A percentile compares a stretch with the other conserved stretches of the same genome.
These are phyloP conservation scores for Geotrypetes seraphini DNA, from an alignment of 2,797 vertebrate genomes.

Conservation along the genomic window DNA sequence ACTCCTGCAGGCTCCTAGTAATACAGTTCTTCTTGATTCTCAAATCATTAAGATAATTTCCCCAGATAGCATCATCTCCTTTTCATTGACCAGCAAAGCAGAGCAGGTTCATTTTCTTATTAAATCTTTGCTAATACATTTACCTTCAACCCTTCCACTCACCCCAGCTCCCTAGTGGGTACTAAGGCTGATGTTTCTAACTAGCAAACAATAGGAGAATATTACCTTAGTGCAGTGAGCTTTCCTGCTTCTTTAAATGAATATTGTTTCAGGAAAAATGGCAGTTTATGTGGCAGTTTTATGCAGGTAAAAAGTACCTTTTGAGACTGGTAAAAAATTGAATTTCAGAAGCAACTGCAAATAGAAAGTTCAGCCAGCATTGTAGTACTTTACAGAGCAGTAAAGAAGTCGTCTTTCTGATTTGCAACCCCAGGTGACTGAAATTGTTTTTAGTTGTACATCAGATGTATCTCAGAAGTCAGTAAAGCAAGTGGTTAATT, in stretches of 20 bases:
- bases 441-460: conserved; percentile 33
- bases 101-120: conserved; percentile 42
- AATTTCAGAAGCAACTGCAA: conserved; percentile 34
- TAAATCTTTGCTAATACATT: conserved; percentile 42
- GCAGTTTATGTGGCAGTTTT: conserved; percentile 35
- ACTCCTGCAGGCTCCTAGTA: conserved; percentile 2
- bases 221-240: conserved; percentile 31
- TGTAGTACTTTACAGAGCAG: conserved; percentile 31
- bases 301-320: conserved; percentile 34
- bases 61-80: conserved; percentile 24
- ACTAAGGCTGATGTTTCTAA: too few relatives aligned
- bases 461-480: conserved; percentile 21
- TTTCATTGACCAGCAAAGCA: conserved; percentile 25
- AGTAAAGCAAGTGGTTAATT: conserved; percentile 11
- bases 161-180: too few relatives aligned
- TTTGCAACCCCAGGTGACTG: conserved; percentile 33
- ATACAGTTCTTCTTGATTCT: conserved; percentile 9
- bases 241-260: not conserved
- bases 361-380: conserved; percentile 36
- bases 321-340: conserved; percentile 38
- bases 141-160: conserved; percentile 41
- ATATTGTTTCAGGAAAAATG: conserved; percentile 28
- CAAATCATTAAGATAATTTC: conserved; percentile 23
- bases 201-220: conserved; percentile 31
- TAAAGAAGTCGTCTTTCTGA: conserved; percentile 30